Base-by-base conservation (phyloP, 2,888 invertebrate species). In the Lapara coniferarum region DNA sequence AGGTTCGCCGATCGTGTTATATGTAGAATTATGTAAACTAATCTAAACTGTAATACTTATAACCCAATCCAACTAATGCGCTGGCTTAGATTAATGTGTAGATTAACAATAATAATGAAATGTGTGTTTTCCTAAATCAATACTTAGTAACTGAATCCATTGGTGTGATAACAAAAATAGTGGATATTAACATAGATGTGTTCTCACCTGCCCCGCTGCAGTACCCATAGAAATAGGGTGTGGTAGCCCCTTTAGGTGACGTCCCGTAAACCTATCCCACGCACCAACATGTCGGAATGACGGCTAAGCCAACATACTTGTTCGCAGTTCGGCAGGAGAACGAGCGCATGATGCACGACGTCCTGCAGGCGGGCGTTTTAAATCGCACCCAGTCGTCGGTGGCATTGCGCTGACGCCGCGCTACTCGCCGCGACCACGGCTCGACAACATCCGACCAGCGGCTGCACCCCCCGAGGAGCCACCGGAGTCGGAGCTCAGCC, bases 251-350 rank as follows among this genome's bases (percentile, higher is more conserved):
- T 49, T 49, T 63, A 63, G 59, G 59, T 16, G 49, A 57, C 37
- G 16, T 37, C 56, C 30, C 49, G 46, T 51, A 81, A 83, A 74
- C 67, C 81, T 68, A 70, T 78, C 76, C 70, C 67, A 63, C 69
- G 46, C 66, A 30, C 58, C 52, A 66, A 74, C 74, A 67, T 63
- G 72, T 69, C 67, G 72, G 75, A 71, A 81, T 79, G 74, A 84
- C 84, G 88, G 83, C 91, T 89, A 90, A 91, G 89, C 88, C 77
- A 76, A 73, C 71, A 73, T 85, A 75, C 81, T 93, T 92, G 92
- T 91, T 95, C 95, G 78, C 95, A 97, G 97, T 97, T 89, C 97
- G 97, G 81, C 97, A 96, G 94, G 97, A 97, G 95, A 97, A 97
- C 94, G 97, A 97, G 94, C 97, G 97, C 91, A 94, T 97, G 92